Base-by-base conservation (phyloP, 2,888 invertebrate genomes). In the Uloborus plumipes region DNA sequence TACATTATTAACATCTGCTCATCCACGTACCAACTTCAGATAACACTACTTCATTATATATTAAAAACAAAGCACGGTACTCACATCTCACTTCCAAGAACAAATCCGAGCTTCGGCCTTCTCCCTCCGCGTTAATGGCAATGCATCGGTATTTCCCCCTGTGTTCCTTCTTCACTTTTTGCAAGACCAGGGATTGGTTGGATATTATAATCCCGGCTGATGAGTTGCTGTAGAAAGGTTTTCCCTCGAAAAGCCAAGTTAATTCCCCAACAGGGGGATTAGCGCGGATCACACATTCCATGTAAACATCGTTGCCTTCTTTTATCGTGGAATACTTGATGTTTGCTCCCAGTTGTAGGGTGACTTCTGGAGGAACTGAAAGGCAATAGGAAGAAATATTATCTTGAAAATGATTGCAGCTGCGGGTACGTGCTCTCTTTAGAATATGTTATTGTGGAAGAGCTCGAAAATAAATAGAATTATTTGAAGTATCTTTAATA, bases 271-370 rank as follows among this genome's bases (percentile, higher is more conserved):
- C 94, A 83, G 93, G 93, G 55, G 96, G 96, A 91, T 96, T 95
- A 87, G 96, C 94, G 88, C 93, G 93, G 88, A 95, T 94, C 91
- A 94, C 94, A 90, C 96, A 96, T 91, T 96, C 96, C 90, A 96
- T 95, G 91, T 95, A 95, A 84, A 95, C 95, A 90, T 95, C 95
- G 88, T 95, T 95, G 71, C 95, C 95, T 90, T 96, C 96, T 90
- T 95, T 95, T 91, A 96, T 95, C 90, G 95, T 95, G 86, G 94
- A 93, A 76, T 94, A 93, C 87, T 93, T 93, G 87, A 96, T 91
- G 81, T 95, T 95, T 88, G 94, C 94, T 88, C 96, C 96, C 86
- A 96, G 91, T 84, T 93, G 92, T 87, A 96, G 89, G 75, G 93
- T 92, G 85, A 96, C 95, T 88, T 94, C 93, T 67, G 96, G 96